Base-by-base conservation (phyloP, 2,797 vertebrate species). In the Acridotheres tristis region DNA sequence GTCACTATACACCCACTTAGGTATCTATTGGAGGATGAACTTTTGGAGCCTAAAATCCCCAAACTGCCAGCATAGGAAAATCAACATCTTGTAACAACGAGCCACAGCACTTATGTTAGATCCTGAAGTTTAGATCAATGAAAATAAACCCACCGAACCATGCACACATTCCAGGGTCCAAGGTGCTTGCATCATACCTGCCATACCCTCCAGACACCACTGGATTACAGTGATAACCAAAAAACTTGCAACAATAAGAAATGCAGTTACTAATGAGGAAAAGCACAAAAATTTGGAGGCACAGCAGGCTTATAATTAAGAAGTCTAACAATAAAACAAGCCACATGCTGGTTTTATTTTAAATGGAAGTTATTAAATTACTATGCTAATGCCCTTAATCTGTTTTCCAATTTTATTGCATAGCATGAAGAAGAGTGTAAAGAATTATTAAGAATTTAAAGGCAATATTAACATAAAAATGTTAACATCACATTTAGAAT, bases 341-440 rank as follows among this genome's bases (percentile, higher is more conserved):
- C 58, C 79, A 89, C 92, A 85, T 27, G 66, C 74, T 91, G 86
- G 38, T 87, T 95, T 94, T 86, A 80, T 90, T 96, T 90, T 81
- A 85, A 95, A 94, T 88, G 40, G 77, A 65, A 90, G 66, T 77
- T 94, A 94, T 76, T 90, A 94, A 90, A 96, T 94, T 87, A 83
- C 66, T 81, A 42, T 47, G 62, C 73, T 97, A 92, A 96, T 94
- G 66, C 45, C 58, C 53, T 72, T 95, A 87, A 96, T 91, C 57
- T 88, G 40, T 48, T 74, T 85, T 68, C 58, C 17, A 32, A 7
- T 71, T 92, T 81, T 86, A 86, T 79, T 91, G 79, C 27, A 27
- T 5, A 9, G 81, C 8, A 11, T 45, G 30, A 69, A 55, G 48
- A 34, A 40, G 2, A 54, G 36, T 26, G 34, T 54, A 77, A 77